phyloP scores from a whole-genome alignment of 2,888 invertebrate species.

The Cephus sareptanus region DNA sequence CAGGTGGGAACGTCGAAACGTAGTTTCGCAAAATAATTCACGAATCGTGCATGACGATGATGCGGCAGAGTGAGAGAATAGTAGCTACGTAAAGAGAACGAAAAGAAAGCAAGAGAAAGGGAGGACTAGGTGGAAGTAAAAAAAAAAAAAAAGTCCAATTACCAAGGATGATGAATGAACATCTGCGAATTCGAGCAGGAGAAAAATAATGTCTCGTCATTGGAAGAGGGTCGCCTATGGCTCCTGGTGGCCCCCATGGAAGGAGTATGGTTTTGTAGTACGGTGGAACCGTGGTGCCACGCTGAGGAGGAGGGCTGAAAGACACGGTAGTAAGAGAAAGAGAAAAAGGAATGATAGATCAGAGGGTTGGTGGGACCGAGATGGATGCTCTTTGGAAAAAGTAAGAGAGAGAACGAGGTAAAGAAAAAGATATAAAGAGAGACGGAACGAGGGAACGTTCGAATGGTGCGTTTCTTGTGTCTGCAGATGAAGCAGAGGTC shows the following conservation, averaged over 20 bases:
- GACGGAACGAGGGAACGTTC: background rate
- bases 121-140: background rate
- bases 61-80: background rate
- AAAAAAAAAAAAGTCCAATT: slow-evolving; percentile 6
- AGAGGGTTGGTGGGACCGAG: background rate
- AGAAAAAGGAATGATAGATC: background rate
- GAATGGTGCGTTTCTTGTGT: slow-evolving; percentile 8
- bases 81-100: background rate
- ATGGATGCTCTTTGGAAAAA: background rate
- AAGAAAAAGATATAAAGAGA: background rate
- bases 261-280: background rate
- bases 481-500: slow-evolving; percentile 11
- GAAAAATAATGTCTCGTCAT: slow-evolving; percentile 6
- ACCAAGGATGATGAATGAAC: slow-evolving; percentile 4
- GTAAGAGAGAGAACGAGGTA: background rate
- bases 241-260: slow-evolving; percentile 5
- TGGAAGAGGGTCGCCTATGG: background rate
- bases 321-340: slow-evolving; percentile 1
- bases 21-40: background rate
- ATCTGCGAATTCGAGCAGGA: slow-evolving; percentile 2
- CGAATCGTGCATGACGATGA: background rate
- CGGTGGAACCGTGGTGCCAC: background rate
- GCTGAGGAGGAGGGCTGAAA: background rate
- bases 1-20: background rate
- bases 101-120: background rate